Base-by-base conservation (phyloP, 2,797 vertebrate species). In the Pipistrellus pygmaeus region DNA sequence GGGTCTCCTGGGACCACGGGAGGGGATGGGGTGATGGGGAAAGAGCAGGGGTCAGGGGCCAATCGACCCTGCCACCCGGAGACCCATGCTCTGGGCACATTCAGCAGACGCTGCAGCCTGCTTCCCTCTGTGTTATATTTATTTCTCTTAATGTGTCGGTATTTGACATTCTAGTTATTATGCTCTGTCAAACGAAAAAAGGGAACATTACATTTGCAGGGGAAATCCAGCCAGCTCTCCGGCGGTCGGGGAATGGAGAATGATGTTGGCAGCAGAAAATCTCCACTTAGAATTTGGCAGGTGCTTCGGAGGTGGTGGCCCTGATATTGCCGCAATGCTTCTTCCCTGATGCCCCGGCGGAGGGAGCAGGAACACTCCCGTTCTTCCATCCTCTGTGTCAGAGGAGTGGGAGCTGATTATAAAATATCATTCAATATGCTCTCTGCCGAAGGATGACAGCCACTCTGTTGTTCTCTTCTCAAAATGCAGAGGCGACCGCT, bases 391-490 rank as follows among this genome's bases (percentile, higher is more conserved):
- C 86, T 96, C 94, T 94, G 83, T 94, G 90, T 83, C 90, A 66
- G 69, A 95, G 66, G 48, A 94, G n/a, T 35, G 91, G 93, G 66
- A 57, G 0, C 3, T 97, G 92, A 94, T 97, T 95, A 64, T 96
- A 95, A 97, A 92, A 27, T 97, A 92, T 96, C 81, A 88, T 92
- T 96, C 95, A 83, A 78, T 93, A 78, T 81, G 85, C 62, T 91
- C 27, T 60, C 53, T 84, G 71, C 32, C 64, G 60, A 84, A 96
- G 80, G 60, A n/a, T 96, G 21, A 93, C 85, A 96, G 90, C 38
- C 81, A 41, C 72, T 75, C 8, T 87, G 84, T 25, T 83, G 89
- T 93, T 91, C 62, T 53, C 83, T 53, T n/a, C 73, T 82, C 64
- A 80, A 82, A 88, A 89, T 72, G 57, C 89, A 95, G 27, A 8